A percentile compares a stretch with the other conserved stretches of the same genome.
Evolutionary conservation across 1,140 invertebrate species (phyloP).

Genomic region (Charaxes varanes): DNA sequence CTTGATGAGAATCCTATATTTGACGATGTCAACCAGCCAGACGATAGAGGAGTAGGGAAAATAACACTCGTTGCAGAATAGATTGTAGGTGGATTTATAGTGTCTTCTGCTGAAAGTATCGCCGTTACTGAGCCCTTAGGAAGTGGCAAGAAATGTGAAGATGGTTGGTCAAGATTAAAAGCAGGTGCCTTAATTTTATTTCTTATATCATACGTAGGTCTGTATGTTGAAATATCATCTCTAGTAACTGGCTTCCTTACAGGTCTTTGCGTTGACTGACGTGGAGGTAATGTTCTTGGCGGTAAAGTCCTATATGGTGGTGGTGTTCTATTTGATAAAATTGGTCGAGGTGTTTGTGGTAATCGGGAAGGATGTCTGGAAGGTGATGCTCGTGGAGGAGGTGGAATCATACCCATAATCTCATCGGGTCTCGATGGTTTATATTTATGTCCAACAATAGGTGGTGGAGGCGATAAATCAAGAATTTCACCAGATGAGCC

Average conservation of each 20-base stretch:
- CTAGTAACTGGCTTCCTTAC: conserved; percentile 41
- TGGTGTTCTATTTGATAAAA: conserved; percentile 41
- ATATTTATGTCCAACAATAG: conserved; percentile 54
- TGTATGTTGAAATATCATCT: conserved; percentile 66
- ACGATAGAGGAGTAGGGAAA: conserved; percentile 57
- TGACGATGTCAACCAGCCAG: conserved; percentile 61
- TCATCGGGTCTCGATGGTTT: conserved; percentile 57
- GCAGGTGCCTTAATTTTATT: conserved; percentile 59
- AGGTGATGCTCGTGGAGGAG: conserved; percentile 39
- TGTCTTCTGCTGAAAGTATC: conserved; percentile 22
- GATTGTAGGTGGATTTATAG: conserved; percentile 21
- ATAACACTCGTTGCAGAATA: conserved; percentile 35
- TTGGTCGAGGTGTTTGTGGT: conserved; percentile 39
- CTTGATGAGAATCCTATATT: conserved; percentile 56
- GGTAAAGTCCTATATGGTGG: conserved; percentile 49
- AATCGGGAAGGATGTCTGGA: conserved; percentile 33
- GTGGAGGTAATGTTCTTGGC: conserved; percentile 50
- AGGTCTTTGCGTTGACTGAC: conserved; percentile 45
- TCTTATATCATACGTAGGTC: conserved; percentile 51
- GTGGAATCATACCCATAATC: conserved; percentile 73
- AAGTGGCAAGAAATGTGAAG: conserved; percentile 52
- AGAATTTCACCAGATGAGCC: conserved; percentile 53
- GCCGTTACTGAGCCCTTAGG: conserved; percentile 45
- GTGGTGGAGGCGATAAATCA: conserved; percentile 67
- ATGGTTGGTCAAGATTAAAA: conserved; percentile 51